Evolutionary conservation across 2,797 vertebrate species (phyloP), one percentile per base, ranked within the genome.

Genomic region (Poeciliopsis gracilis): DNA sequence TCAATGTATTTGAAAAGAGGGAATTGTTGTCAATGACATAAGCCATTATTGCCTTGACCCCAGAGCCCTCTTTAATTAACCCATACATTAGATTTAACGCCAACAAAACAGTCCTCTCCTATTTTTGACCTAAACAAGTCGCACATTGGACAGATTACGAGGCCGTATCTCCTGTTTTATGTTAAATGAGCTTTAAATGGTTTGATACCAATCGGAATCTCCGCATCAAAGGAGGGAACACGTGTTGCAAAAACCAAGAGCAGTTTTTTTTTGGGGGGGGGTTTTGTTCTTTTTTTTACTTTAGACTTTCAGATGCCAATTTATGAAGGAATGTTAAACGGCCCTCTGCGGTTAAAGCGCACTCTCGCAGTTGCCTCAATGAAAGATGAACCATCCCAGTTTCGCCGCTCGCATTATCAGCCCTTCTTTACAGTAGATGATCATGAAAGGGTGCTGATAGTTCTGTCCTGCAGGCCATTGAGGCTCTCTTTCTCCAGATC

Each of bases 11-110:
- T 94, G 94, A 95, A 95, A 95, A 92, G 89, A 95, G 93, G 88
- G 87, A 95, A 96, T 96, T 93, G 94, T 95, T 92, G 87, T 94
- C 94, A 93, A 87, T 95, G 95, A 93, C 95, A 95, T 91, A 93
- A 95, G 90, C 92, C 95, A 96, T 96, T 95, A 95, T 94, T 95
- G 94, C 95, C 81, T 28, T 96, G 96, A 96, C 97, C 96, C 95
- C 90, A 78, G 77, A 92, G 94, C 93, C 93, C 93, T 91, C 86
- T 90, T 90, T 95, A 96, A 96, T 95, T 94, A 94, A 95, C 93
- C 84, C 90, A 87, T 91, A 87, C 82, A 89, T 96, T 95, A 94
- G 93, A 94, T 94, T 92, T 92, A 92, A 91, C 92, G 90, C 94
- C 81, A 93, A 93, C 91, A 38, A n/a, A 77, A 80, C 43, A 30